phyloP scores from a whole-genome alignment of 1,140 invertebrate genomes.

The Helicoverpa zea region DNA sequence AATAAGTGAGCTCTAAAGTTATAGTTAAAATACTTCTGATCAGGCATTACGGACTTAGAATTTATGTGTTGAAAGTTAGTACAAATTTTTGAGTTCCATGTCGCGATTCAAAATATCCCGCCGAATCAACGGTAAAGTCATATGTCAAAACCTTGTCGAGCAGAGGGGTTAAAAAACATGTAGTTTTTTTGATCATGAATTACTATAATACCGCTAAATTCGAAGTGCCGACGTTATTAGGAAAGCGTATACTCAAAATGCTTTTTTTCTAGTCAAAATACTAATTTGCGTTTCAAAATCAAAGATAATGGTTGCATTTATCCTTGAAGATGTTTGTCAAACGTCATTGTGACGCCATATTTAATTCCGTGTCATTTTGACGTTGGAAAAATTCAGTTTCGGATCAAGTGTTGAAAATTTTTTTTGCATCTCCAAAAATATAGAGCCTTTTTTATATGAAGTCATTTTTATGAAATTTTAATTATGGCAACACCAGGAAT shows the following conservation, averaged over 20 bases:
- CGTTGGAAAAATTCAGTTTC: not conserved
- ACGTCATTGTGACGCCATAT: not conserved
- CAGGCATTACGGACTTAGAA: too few species aligned
- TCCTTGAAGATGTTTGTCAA: conserved; percentile 9
- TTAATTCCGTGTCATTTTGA: not conserved
- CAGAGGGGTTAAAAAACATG: too few species aligned
- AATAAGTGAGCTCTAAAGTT: too few species aligned
- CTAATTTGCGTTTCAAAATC: conserved; percentile 46
- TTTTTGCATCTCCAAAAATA: not conserved
- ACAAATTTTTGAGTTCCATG: too few species aligned
- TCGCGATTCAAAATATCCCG: too few species aligned
- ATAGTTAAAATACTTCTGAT: too few species aligned
- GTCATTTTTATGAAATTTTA: not conserved
- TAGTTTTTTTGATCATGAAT: too few species aligned
- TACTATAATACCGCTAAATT: not conserved
- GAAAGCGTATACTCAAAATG: conserved; percentile 43
- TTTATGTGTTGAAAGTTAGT: too few species aligned
- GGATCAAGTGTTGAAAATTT: not conserved
- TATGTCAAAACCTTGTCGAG: too few species aligned
- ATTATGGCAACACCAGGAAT: conserved; percentile 8
- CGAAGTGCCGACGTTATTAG: conserved; percentile 7
- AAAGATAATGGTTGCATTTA: conserved; percentile 49
- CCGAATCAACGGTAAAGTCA: too few species aligned
- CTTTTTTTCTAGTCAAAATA: conserved; percentile 49
- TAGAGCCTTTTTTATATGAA: not conserved